A percentile compares a stretch with the other conserved stretches of the same genome.
phyloP scores from a whole-genome alignment of 1,140 invertebrate species.

The Chionoecetes opilio region DNA sequence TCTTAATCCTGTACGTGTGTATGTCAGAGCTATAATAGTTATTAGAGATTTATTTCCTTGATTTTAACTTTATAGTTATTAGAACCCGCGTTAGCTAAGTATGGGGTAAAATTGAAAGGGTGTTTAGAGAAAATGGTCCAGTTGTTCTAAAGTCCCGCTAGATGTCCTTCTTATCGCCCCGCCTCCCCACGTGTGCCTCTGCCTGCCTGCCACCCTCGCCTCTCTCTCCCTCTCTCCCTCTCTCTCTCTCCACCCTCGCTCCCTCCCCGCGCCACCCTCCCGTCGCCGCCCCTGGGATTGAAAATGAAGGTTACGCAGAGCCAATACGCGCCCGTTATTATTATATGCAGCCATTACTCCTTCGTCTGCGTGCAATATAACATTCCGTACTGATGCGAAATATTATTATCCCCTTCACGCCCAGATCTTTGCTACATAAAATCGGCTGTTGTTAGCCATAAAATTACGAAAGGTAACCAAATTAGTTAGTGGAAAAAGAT shows the following conservation, averaged over 20 bases:
- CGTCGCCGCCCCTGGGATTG: background rate
- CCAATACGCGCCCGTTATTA: background rate
- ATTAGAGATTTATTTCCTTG: too few species aligned
- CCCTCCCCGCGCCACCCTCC: background rate
- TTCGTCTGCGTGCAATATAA: background rate
- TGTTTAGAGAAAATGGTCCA: background rate
- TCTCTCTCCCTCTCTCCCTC: background rate
- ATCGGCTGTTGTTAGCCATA: too few species aligned
- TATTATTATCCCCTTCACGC: too few species aligned
- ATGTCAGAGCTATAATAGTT: too few species aligned
- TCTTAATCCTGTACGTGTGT: too few species aligned
- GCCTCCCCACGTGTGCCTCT: conserved; percentile 1
- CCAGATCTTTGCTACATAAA: too few species aligned
- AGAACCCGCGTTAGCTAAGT: background rate
- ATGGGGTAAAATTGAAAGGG: background rate
- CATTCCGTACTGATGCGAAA: too few species aligned
- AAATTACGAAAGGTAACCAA: too few species aligned
- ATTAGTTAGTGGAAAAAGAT: too few species aligned
- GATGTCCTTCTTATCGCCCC: conserved; percentile 5
- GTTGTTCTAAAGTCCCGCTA: background rate
- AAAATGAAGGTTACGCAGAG: background rate
- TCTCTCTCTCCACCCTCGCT: too few species aligned
- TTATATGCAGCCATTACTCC: background rate
- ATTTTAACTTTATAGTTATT: too few species aligned
- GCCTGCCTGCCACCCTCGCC: background rate